A percentile compares a stretch with the other conserved stretches of the same genome.
Conservation (phyloP, 2,113 vertebrate species). For the Erythrolamprus reginae region DNA sequence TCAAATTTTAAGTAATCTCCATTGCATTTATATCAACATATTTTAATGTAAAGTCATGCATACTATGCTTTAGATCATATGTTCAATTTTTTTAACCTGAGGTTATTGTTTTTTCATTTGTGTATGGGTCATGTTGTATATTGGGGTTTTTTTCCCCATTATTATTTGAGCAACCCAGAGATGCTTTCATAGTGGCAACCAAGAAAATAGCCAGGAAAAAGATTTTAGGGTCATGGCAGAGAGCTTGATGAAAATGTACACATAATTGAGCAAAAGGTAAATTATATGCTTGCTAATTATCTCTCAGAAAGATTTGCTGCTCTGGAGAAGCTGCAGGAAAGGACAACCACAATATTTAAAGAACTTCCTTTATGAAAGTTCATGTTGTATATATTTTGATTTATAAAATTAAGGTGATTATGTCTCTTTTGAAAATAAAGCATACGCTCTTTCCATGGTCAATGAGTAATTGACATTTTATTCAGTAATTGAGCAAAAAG, state of each 20-base stretch:
- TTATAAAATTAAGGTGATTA: not conserved
- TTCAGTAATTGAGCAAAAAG: not conserved
- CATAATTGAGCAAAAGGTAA: not conserved
- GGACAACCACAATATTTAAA: not conserved
- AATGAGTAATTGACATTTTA: not conserved
- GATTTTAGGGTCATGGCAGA: not conserved
- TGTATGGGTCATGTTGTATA: not conserved
- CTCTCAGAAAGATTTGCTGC: not conserved
- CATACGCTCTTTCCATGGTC: not conserved
- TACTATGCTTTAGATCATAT: not conserved
- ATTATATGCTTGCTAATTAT: not conserved
- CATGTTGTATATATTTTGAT: not conserved
- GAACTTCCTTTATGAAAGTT: not conserved
- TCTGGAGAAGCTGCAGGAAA: not conserved
- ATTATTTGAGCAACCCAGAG: not conserved
- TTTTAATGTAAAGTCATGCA: not conserved
- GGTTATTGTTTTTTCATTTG: not conserved
- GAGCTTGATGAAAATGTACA: not conserved
- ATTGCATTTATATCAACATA: not conserved
- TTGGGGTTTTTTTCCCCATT: not conserved
- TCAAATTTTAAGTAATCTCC: not conserved
- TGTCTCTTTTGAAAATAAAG: not conserved
- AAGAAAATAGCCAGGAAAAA: not conserved
- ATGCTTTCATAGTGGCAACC: not conserved
- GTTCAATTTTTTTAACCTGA: not conserved